A percentile compares a stretch with the other conserved stretches of the same genome.
Evolutionary conservation across 2,113 vertebrate species (phyloP).

Genomic region (Sapayoa aenigma): DNA sequence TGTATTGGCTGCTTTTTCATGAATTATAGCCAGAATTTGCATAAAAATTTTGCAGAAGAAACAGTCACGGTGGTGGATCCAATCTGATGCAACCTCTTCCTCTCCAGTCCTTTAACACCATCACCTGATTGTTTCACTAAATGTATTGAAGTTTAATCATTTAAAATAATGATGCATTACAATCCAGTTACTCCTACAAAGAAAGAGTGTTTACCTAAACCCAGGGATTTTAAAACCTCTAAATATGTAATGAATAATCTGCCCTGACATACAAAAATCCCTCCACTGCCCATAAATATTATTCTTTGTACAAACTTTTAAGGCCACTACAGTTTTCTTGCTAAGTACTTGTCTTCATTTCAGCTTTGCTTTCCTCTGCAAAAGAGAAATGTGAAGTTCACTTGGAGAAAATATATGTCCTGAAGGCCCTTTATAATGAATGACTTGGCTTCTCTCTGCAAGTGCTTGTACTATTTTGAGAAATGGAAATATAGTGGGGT

Average conservation of each 20-base stretch:
- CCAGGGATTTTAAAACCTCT: neutral
- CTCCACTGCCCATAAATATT: neutral
- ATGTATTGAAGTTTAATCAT: neutral
- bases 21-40: neutral
- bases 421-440: constrained; percentile 67
- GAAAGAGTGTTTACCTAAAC: neutral
- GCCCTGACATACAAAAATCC: neutral
- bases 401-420: constrained; percentile 65
- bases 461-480: constrained; percentile 68
- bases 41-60: neutral
- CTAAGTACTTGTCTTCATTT: constrained; percentile 50
- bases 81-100: neutral
- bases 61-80: neutral
- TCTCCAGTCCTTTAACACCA: neutral
- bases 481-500: constrained; percentile 58
- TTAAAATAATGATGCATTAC: neutral
- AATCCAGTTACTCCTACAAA: neutral
- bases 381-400: constrained; percentile 40
- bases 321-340: constrained; percentile 1
- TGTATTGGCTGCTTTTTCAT: neutral
- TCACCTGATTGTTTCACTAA: neutral
- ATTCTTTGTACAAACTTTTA: neutral
- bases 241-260: neutral
- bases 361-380: constrained; percentile 66
- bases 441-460: constrained; percentile 59